phyloP scores from a whole-genome alignment of 2,888 invertebrate species.

The Pterostichus niger region DNA sequence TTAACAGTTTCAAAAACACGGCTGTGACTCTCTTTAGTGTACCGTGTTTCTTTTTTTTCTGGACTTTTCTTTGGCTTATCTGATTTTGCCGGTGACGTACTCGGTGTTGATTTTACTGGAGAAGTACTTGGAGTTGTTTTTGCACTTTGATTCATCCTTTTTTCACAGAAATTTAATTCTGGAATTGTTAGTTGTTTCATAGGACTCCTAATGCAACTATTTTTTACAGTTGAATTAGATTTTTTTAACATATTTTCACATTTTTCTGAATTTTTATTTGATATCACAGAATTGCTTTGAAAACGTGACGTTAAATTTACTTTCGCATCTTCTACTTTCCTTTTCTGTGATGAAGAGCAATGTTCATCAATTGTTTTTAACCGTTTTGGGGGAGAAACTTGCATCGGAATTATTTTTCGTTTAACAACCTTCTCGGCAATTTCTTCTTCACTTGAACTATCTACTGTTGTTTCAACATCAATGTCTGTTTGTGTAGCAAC shows the following conservation, averaged over 20 bases:
- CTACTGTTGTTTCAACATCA: not conserved
- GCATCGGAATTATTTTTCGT: not conserved
- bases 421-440: not conserved
- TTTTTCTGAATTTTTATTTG: slow-evolving; percentile 2
- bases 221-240: slow-evolving; percentile 10
- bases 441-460: slow-evolving; percentile 7
- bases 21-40: slow-evolving; percentile 47
- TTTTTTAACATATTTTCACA: not conserved
- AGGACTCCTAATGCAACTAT: slow-evolving; percentile 1
- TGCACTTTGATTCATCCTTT: not conserved
- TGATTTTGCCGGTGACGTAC: slow-evolving; percentile 8
- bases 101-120: not conserved
- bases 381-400: slow-evolving; percentile 9
- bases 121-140: slow-evolving; percentile 6
- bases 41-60: slow-evolving; percentile 39
- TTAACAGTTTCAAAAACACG: slow-evolving; percentile 49
- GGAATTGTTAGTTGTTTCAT: slow-evolving; percentile 33
- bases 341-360: slow-evolving; percentile 1
- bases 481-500: slow-evolving; percentile 22
- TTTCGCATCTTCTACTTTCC: slow-evolving; percentile 26
- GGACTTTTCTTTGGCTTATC: slow-evolving; percentile 15
- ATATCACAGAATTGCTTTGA: not conserved
- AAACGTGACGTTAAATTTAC: not conserved
- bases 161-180: slow-evolving; percentile 22
- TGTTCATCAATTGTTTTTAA: slow-evolving; percentile 17